These are phyloP conservation scores for Pogonomyrmex californicus DNA, from an alignment of 1,140 invertebrate species.

Conservation along the genomic window DNA sequence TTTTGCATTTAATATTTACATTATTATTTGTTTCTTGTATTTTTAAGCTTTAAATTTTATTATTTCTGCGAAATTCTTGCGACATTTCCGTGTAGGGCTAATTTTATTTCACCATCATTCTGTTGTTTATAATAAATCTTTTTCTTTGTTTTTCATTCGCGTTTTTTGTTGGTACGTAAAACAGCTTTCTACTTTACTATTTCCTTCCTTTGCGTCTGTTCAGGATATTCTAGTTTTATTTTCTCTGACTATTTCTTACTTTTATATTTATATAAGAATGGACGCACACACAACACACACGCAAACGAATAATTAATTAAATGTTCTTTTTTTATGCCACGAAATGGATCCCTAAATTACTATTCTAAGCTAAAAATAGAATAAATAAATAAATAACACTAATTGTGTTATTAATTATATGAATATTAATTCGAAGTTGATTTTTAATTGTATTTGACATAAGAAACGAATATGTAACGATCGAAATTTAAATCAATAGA, in stretches of 20 bases:
- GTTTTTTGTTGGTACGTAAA: not conserved
- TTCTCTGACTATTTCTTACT: not conserved
- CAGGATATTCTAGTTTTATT: not conserved
- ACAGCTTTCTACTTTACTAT: not conserved
- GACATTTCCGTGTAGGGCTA: not conserved
- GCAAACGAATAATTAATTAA: too few relatives aligned
- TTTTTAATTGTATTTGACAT: not conserved
- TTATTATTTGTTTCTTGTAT: not conserved
- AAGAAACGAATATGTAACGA: not conserved
- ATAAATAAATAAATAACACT: not conserved
- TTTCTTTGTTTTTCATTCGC: not conserved
- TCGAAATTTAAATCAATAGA: not conserved
- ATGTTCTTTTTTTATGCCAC: too few relatives aligned
- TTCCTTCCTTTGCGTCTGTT: not conserved
- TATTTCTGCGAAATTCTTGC: not conserved
- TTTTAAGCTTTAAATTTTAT: not conserved
- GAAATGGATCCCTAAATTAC: not conserved
- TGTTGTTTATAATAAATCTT: not conserved
- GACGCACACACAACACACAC: too few relatives aligned
- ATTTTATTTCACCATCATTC: not conserved
- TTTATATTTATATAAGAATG: not conserved
- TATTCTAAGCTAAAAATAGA: not conserved
- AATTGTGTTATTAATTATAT: not conserved
- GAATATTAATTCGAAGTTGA: not conserved
- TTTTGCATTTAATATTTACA: not conserved